Evolutionary conservation across 1,140 invertebrate genomes (phyloP).

Genomic region (Lucilia sericata): DNA sequence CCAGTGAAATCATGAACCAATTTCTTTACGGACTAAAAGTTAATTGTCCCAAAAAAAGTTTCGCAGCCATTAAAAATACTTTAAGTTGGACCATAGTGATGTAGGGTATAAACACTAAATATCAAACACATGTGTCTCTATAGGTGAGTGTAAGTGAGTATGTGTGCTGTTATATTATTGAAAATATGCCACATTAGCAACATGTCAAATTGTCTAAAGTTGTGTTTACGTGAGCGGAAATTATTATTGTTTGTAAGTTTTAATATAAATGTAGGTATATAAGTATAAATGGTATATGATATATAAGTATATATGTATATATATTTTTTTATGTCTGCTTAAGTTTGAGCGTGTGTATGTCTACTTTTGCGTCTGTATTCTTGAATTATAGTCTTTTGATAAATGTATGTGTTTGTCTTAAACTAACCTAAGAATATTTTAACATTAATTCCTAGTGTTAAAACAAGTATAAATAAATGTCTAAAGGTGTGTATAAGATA

Average conservation of each 20-base stretch:
- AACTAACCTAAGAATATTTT: conserved; percentile 2
- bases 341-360: background rate
- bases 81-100: too few species aligned
- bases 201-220: conserved; percentile 42
- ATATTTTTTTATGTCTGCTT: background rate
- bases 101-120: background rate
- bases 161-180: background rate
- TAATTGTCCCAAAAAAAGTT: too few species aligned
- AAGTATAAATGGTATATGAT: background rate
- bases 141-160: background rate
- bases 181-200: conserved; percentile 39
- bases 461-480: conserved; percentile 12
- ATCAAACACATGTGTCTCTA: background rate
- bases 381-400: background rate
- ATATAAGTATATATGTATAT: background rate
- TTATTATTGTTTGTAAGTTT: conserved; percentile 32
- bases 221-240: conserved; percentile 41
- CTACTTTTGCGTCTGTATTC: background rate
- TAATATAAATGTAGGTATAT: conserved; percentile 14
- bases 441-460: conserved; percentile 1
- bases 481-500: too few species aligned
- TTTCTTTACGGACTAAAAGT: too few species aligned
- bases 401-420: conserved; percentile 25
- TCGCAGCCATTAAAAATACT: too few species aligned
- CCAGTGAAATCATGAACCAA: too few species aligned